Evolutionary conservation across 2,113 vertebrate genomes (phyloP).

Genomic region (Clinocottus analis): DNA sequence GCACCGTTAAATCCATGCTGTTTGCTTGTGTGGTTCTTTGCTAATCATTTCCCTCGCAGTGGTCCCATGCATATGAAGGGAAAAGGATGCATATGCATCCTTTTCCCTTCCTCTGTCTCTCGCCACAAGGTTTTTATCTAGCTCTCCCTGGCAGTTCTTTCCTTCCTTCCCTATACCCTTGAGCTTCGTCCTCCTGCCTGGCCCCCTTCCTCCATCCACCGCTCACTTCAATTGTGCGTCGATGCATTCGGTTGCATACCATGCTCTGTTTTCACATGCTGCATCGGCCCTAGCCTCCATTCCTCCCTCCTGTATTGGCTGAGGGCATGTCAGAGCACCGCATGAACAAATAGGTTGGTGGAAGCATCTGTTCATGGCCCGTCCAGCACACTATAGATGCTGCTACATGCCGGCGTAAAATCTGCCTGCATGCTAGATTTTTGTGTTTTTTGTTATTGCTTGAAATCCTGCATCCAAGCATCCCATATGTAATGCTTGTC

Average conservation of each 20-base stretch:
- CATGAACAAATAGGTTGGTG: neutral
- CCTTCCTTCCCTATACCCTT: neutral
- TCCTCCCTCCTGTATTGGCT: neutral
- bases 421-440: neutral
- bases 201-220: constrained; percentile 11
- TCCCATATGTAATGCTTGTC: constrained; percentile 5
- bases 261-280: constrained; percentile 7
- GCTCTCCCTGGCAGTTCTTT: neutral
- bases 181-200: constrained; percentile 5
- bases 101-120: neutral
- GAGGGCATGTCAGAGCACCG: constrained; percentile 11
- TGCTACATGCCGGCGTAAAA: neutral
- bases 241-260: neutral
- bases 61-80: no score
- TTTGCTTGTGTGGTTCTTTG: neutral
- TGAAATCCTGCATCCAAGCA: neutral
- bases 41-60: neutral
- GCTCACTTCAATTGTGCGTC: neutral
- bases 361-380: neutral
- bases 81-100: no score
- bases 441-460: neutral
- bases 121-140: neutral
- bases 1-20: neutral
- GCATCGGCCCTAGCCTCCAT: neutral
- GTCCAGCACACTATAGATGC: neutral